Base-by-base conservation (phyloP, 1,140 invertebrate genomes). In the Drosophila tropicalis region DNA sequence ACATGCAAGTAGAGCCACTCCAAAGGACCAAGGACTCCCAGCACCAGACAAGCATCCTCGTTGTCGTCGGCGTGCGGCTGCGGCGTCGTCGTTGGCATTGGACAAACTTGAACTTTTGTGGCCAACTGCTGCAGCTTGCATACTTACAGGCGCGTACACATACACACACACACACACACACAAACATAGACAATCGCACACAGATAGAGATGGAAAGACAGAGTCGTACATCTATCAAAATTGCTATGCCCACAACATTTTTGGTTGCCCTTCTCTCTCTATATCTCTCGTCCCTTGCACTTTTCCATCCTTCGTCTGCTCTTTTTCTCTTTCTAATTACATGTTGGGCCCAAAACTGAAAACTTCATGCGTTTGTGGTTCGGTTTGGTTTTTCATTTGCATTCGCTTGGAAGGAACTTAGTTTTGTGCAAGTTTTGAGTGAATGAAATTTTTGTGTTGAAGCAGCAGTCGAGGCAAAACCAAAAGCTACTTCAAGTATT, bases 71-170 rank as follows among this genome's bases (percentile, higher is more conserved):
- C 65, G 36, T n/a, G 10, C 15, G 29, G 17, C 56, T 17, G 19
- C 15, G 17, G 36, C 15, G 9, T 22, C 10, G 12, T 25, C 41
- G 40, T 44, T 32, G 39, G 62, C 73, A 71, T 67, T 67, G 67
- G 58, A 77, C 84, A 87, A 87, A 87, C 84, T 87, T 87, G 84
- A 87, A 87, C 84, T 87, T 87, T 87, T 87, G 81, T 55, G 84
- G 80, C 63, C 81, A 70, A 47, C 62, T 71, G 57, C 40, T 76
- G 47, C 64, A 36, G 54, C 32, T 68, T 76, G 76, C 81, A 85
- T 83, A 76, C 67, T 76, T 51, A 51, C 44, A 51, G 44, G 10
- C 44, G 17, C 76, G 70, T 25, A 29, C 36, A 66, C 66, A 73
- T 34, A 69, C 61, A 25, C 60, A 64, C 29, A 70, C 71, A 61